Conservation (phyloP, 2,888 invertebrate genomes). For the Cabera pusaria region DNA sequence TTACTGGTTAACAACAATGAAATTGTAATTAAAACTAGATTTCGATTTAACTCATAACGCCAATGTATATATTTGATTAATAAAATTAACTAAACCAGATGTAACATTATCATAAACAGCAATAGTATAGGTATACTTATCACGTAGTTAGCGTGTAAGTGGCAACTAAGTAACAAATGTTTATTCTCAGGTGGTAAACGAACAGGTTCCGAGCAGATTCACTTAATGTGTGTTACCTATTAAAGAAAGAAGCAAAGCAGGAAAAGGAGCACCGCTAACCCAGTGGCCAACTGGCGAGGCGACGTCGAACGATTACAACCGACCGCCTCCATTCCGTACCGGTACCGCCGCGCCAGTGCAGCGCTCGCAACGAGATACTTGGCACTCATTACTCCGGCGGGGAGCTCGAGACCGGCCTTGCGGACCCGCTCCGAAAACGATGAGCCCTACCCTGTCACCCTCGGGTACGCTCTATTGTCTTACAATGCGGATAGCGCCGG, state of each 20-base stretch:
- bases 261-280: slow-evolving; percentile 81
- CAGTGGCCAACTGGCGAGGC: slow-evolving; percentile 79
- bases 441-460: slow-evolving; percentile 63
- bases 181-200: slow-evolving; percentile 19
- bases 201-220: slow-evolving; percentile 43
- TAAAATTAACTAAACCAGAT: too few relatives aligned
- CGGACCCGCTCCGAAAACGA: slow-evolving; percentile 48
- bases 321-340: slow-evolving; percentile 71
- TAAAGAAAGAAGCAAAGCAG: slow-evolving; percentile 67
- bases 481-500: slow-evolving; percentile 72
- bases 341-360: slow-evolving; percentile 62
- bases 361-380: slow-evolving; percentile 57
- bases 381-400: slow-evolving; percentile 51
- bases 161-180: slow-evolving; percentile 5
- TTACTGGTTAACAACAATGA: too few relatives aligned
- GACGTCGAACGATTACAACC: slow-evolving; percentile 66
- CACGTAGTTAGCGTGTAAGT: slow-evolving; percentile 7
- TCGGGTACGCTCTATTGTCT: slow-evolving; percentile 67
- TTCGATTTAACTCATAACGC: too few relatives aligned
- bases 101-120: too few relatives aligned
- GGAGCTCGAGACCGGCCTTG: slow-evolving; percentile 39
- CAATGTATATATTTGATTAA: too few relatives aligned
- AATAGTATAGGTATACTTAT: slow-evolving; percentile 10
- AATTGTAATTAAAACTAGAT: not conserved
- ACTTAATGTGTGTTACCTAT: slow-evolving; percentile 57